These are phyloP conservation scores for Spilarctia lutea DNA, from an alignment of 2,888 invertebrate genomes.

Conservation along the genomic window DNA sequence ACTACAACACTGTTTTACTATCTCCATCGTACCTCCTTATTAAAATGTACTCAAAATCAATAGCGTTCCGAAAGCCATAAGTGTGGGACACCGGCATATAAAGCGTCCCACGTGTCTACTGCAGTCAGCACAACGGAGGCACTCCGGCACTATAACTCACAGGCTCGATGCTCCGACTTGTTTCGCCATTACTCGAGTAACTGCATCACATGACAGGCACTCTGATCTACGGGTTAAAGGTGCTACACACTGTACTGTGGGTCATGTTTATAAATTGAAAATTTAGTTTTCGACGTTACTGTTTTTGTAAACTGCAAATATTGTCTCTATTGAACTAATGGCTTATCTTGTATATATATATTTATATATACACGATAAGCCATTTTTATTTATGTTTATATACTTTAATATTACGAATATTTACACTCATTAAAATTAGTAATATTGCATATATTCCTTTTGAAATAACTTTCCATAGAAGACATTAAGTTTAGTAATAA, in stretches of 20 bases:
- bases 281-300: not conserved
- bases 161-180: conserved; percentile 8
- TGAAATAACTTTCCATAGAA: too few species aligned
- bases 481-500: too few species aligned
- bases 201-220: not conserved
- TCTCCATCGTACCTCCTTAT: not conserved
- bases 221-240: not conserved
- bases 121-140: not conserved
- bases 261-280: not conserved
- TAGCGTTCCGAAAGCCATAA: not conserved
- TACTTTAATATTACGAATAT: too few species aligned
- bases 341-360: too few species aligned
- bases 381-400: too few species aligned
- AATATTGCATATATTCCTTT: too few species aligned
- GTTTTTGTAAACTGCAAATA: too few species aligned
- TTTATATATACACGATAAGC: too few species aligned
- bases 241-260: not conserved
- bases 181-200: conserved; percentile 13
- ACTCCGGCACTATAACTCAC: conserved; percentile 5
- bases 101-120: not conserved
- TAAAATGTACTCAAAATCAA: not conserved
- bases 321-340: too few species aligned
- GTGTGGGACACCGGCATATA: not conserved
- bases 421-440: too few species aligned
- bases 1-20: not conserved